Conservation (phyloP, 2,797 vertebrate genomes). For the Rhabdophis nuchalis region DNA sequence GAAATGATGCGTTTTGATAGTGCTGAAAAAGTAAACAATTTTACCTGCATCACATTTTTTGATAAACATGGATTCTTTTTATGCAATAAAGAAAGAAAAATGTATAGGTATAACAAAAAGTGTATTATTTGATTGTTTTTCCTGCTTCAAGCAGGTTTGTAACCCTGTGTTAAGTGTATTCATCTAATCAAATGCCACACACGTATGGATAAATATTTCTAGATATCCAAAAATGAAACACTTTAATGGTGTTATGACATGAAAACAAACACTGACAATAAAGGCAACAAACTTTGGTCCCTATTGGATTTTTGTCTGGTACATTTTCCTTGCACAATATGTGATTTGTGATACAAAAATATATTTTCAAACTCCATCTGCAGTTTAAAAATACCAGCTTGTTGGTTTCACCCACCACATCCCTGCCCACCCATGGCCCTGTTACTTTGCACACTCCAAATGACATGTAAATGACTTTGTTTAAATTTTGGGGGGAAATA, state of each 20-base stretch:
- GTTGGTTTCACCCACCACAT: background rate
- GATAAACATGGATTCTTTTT: constrained; percentile 70
- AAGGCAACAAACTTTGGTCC: constrained; percentile 44
- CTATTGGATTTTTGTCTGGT: constrained; percentile 43
- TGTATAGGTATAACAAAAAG: constrained; percentile 59
- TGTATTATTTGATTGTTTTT: constrained; percentile 13
- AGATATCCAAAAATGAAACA: constrained; percentile 5
- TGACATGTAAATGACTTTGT: background rate
- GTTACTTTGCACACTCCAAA: background rate
- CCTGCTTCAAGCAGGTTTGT: constrained; percentile 42
- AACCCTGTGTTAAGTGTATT: constrained; percentile 45
- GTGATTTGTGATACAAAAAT: constrained; percentile 26
- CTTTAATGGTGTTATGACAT: constrained; percentile 44
- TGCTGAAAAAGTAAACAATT: constrained; percentile 81
- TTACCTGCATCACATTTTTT: constrained; percentile 74
- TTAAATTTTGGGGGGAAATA: background rate
- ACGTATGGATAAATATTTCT: constrained; percentile 52
- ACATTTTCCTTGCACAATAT: constrained; percentile 28
- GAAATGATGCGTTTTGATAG: constrained; percentile 81
- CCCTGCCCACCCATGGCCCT: background rate
- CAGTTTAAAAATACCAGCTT: constrained; percentile 7
- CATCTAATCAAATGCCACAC: constrained; percentile 44
- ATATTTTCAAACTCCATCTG: background rate
- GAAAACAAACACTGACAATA: constrained; percentile 56
- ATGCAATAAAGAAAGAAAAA: constrained; percentile 63